Percentiles rank a stretch among this genome's conserved stretches.
These are phyloP conservation scores for Mizuhopecten yessoensis DNA, from an alignment of 1,140 invertebrate species.

Conservation along the genomic window DNA sequence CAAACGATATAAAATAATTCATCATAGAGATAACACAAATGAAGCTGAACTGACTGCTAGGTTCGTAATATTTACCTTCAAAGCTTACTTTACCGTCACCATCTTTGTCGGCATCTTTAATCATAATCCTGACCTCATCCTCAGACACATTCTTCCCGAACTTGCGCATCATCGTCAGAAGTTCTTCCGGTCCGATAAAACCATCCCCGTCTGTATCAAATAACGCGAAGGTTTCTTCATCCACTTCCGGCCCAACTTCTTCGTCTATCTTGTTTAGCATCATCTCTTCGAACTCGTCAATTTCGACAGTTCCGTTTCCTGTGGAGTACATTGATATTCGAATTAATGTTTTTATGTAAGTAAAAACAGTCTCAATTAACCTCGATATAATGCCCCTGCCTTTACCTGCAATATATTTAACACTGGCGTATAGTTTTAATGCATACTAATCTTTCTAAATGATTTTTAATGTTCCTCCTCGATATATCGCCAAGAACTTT, in stretches of 20 bases:
- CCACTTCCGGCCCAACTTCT: conserved; percentile 16
- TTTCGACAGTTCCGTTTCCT: conserved; percentile 63
- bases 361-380: too few species aligned
- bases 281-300: conserved; percentile 65
- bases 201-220: conserved; percentile 58
- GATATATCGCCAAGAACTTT: too few species aligned
- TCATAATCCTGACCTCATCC: conserved; percentile 53
- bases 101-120: conserved; percentile 53
- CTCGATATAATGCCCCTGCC: too few species aligned
- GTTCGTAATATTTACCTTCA: conserved; percentile 52
- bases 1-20: too few species aligned
- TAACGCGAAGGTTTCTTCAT: conserved; percentile 53
- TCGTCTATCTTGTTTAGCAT: conserved; percentile 53
- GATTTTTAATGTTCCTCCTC: too few species aligned
- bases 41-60: too few species aligned
- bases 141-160: conserved; percentile 54
- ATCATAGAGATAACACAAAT: too few species aligned
- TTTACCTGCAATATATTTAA: too few species aligned
- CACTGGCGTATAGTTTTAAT: too few species aligned
- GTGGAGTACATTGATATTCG: background rate
- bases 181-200: conserved; percentile 48
- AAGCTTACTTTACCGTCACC: conserved; percentile 59
- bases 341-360: too few species aligned
- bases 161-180: conserved; percentile 55
- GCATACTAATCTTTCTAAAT: too few species aligned